phyloP scores from a whole-genome alignment of 2,797 vertebrate genomes.

The Acipenser ruthenus region DNA sequence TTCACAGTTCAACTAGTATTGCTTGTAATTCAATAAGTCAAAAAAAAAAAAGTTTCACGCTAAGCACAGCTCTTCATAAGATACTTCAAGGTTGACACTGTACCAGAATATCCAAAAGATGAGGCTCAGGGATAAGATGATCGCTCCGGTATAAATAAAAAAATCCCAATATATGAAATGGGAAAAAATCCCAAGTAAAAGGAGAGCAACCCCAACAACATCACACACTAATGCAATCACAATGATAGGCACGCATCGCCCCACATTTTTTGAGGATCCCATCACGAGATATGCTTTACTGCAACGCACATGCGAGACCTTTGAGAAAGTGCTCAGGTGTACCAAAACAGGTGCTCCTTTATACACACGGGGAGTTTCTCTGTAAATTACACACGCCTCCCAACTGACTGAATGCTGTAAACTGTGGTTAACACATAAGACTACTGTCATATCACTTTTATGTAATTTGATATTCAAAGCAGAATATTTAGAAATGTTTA shows the following conservation, averaged over 20 bases:
- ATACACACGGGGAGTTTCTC: constrained; percentile 4
- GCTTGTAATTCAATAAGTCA: constrained; percentile 10
- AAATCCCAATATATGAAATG: constrained; percentile 75
- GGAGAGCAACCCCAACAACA: constrained; percentile 51
- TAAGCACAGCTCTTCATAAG: constrained; percentile 51
- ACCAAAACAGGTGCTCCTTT: constrained; percentile 17
- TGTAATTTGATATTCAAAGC: too few species aligned
- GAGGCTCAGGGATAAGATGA: constrained; percentile 74
- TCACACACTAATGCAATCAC: constrained; percentile 62
- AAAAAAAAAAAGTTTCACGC: background rate
- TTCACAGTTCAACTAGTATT: constrained; percentile 2
- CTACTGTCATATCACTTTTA: too few species aligned
- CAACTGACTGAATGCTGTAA: too few species aligned
- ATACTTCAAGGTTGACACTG: constrained; percentile 59
- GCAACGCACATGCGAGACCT: constrained; percentile 29
- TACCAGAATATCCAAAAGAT: constrained; percentile 84
- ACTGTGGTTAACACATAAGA: too few species aligned
- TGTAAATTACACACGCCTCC: too few species aligned
- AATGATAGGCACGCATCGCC: constrained; percentile 42
- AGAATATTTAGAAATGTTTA: too few species aligned
- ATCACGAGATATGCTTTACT: constrained; percentile 35
- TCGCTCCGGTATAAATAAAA: constrained; percentile 67
- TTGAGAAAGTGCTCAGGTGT: constrained; percentile 17
- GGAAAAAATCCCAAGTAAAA: constrained; percentile 70
- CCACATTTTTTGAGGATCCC: constrained; percentile 22